Percentiles rank a stretch among this genome's conserved stretches.
Conservation (phyloP, 2,113 vertebrate species). For the Malaclemys terrapin region DNA sequence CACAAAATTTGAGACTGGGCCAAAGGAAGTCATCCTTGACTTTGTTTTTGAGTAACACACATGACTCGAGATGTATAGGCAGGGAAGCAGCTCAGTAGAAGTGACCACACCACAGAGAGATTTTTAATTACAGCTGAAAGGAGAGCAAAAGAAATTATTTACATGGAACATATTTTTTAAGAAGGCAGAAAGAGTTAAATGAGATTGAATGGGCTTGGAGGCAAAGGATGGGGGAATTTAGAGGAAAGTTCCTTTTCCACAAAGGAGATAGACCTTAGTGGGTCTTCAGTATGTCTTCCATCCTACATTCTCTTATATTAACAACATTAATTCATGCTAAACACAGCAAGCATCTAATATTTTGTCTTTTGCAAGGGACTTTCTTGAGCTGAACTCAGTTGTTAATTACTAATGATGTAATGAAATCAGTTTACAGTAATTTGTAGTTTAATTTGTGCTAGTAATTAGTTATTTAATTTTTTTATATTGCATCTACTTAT, state of each 20-base stretch:
- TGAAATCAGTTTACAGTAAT: background rate
- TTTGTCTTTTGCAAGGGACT: conserved; percentile 4
- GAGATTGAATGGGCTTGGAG: conserved; percentile 1
- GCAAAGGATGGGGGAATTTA: background rate
- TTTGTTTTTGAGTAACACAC: background rate
- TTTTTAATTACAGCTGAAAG: background rate
- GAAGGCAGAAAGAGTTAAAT: background rate
- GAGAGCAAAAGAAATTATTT: conserved; percentile 18
- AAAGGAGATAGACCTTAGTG: background rate
- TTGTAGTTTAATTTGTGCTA: background rate
- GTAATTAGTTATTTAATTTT: background rate
- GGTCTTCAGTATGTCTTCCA: background rate
- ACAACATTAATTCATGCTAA: background rate
- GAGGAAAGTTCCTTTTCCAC: background rate
- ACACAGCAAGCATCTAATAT: background rate
- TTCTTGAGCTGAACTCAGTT: background rate
- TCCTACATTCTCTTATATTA: background rate
- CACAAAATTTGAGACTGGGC: conserved; percentile 40
- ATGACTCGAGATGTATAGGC: conserved; percentile 2
- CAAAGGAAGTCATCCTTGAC: conserved; percentile 40
- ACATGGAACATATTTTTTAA: background rate
- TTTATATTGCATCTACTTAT: background rate
- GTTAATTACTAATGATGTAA: background rate
- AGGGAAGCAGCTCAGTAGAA: conserved; percentile 60
- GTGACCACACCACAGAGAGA: conserved; percentile 53